These are phyloP conservation scores for Dermochelys coriacea DNA, from an alignment of 2,797 vertebrate genomes.

Conservation along the genomic window DNA sequence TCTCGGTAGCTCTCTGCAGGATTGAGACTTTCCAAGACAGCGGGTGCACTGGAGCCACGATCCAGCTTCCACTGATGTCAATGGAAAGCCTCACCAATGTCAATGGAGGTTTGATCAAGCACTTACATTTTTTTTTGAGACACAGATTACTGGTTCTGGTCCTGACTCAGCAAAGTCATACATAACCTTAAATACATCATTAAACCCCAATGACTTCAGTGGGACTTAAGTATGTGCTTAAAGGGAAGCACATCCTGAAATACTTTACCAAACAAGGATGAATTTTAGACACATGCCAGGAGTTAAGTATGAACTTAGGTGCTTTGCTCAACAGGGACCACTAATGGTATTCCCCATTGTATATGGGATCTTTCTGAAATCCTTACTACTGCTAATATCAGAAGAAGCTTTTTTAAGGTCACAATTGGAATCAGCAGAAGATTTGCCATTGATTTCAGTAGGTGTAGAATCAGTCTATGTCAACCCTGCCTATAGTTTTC, in stretches of 20 bases:
- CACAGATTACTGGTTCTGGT: not conserved
- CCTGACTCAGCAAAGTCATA: not conserved
- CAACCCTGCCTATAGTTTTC: not conserved
- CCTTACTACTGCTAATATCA: not conserved
- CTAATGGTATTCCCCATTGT: not conserved
- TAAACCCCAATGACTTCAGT: not conserved
- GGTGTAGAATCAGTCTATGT: not conserved
- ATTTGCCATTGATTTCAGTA: not conserved
- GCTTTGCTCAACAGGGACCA: accelerated
- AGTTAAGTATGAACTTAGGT: not conserved
- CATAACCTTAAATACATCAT: not conserved
- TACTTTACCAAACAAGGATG: not conserved
- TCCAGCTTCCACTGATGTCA: not conserved
- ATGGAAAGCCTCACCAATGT: not conserved
- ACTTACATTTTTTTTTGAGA: not conserved
- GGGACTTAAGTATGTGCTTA: not conserved
- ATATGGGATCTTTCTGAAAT: not conserved
- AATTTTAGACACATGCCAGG: not conserved
- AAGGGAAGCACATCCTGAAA: not conserved
- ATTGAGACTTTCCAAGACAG: not conserved
- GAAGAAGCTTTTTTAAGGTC: not conserved
- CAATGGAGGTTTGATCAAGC: not conserved
- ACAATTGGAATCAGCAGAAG: not conserved
- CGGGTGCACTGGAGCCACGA: not conserved
- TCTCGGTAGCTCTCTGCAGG: not conserved